phyloP scores from a whole-genome alignment of 1,140 invertebrate species.

The Drosophila parvula region DNA sequence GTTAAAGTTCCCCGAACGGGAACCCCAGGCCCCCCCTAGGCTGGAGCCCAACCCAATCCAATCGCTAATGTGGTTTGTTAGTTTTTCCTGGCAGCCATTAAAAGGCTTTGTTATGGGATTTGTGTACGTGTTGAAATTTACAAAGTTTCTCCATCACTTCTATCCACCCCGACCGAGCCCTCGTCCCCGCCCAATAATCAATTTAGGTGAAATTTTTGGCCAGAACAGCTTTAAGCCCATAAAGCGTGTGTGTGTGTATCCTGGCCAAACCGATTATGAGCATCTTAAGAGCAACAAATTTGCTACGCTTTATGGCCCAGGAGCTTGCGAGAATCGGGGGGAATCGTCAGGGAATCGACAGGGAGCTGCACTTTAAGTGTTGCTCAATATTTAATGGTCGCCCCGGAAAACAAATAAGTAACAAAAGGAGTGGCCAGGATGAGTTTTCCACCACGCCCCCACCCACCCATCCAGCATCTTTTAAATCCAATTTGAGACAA shows the following conservation, averaged over 20 bases:
- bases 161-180: neutral
- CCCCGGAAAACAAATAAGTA: conserved; percentile 29
- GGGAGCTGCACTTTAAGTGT: conserved; percentile 44
- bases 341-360: too few relatives aligned
- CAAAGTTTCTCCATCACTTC: conserved; percentile 53
- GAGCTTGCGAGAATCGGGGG: neutral
- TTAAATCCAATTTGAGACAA: conserved; percentile 31
- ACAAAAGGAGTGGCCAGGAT: neutral
- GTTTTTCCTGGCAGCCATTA: conserved; percentile 76
- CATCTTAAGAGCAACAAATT: conserved; percentile 72
- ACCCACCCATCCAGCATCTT: neutral
- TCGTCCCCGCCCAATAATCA: conserved; percentile 67
- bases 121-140: conserved; percentile 81
- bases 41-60: conserved; percentile 6
- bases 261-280: conserved; percentile 71
- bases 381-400: conserved; percentile 57
- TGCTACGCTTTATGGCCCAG: conserved; percentile 58
- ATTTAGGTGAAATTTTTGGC: conserved; percentile 68
- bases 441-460: neutral
- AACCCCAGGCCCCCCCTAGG: neutral
- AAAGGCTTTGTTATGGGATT: conserved; percentile 81
- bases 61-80: conserved; percentile 77
- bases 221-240: conserved; percentile 73
- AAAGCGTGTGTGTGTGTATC: conserved; percentile 47
- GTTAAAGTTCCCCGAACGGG: conserved; percentile 47